These are phyloP conservation scores for Carassius auratus DNA, from an alignment of 2,113 vertebrate species.

Conservation along the genomic window DNA sequence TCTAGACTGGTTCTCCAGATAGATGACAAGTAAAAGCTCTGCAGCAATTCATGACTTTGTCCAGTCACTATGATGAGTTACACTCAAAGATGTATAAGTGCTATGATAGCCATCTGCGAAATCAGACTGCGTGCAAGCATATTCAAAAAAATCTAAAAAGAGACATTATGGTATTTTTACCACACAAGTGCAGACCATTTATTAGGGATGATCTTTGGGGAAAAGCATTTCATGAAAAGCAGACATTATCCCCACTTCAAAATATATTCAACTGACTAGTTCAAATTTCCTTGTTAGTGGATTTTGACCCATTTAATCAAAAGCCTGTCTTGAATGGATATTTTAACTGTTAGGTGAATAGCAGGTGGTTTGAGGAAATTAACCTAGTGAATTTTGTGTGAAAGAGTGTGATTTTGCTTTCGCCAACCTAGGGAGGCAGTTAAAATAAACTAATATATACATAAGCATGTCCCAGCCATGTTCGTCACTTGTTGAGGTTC, in stretches of 20 bases:
- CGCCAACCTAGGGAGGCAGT: no score
- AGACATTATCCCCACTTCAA: background rate
- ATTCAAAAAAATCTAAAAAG: background rate
- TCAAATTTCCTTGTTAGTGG: background rate
- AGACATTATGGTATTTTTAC: background rate
- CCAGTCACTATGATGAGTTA: background rate
- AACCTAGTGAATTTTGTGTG: background rate
- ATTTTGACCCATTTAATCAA: background rate
- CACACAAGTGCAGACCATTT: background rate
- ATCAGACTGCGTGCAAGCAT: background rate
- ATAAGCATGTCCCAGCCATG: no score
- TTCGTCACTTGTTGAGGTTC: no score
- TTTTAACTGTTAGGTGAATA: background rate
- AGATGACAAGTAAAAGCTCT: constrained; percentile 21
- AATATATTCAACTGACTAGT: background rate
- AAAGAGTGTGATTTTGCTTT: no score
- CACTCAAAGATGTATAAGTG: background rate
- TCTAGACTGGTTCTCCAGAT: background rate
- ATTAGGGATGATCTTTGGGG: background rate
- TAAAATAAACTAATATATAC: no score
- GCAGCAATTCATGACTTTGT: constrained; percentile 7
- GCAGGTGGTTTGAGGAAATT: background rate
- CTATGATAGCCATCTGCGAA: background rate
- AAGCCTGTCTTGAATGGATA: background rate
- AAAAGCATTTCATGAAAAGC: background rate